phyloP scores from a whole-genome alignment of 2,888 invertebrate species.

The Rotaria sp. region DNA sequence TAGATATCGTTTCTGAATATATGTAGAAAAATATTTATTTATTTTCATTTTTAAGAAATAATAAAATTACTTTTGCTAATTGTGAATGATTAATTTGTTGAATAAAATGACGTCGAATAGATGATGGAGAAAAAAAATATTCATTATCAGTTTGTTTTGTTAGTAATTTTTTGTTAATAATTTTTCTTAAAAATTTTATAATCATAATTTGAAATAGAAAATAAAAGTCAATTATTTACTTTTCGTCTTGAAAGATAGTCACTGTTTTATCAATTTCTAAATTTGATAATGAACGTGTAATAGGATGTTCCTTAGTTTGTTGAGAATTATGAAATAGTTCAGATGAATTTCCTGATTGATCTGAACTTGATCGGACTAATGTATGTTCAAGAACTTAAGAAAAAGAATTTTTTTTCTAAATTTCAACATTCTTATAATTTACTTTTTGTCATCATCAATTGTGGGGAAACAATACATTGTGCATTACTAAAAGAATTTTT shows the following conservation, averaged over 20 bases:
- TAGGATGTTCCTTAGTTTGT: not conserved
- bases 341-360: too few species aligned
- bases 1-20: constrained; percentile 49
- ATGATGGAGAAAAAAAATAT: not conserved
- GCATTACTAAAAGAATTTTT: not conserved
- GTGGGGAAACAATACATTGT: not conserved
- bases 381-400: not conserved
- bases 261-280: not conserved
- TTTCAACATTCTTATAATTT: not conserved
- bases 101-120: not conserved
- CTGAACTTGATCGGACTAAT: not conserved
- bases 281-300: not conserved
- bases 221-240: not conserved
- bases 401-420: not conserved
- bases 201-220: not conserved
- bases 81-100: constrained; percentile 10
- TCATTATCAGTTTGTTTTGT: not conserved
- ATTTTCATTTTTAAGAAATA: too few species aligned
- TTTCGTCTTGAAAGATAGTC: not conserved
- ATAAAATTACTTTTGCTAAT: constrained; percentile 9
- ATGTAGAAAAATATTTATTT: not conserved
- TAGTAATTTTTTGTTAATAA: not conserved
- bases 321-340: not conserved
- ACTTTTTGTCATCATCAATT: constrained; percentile 15
- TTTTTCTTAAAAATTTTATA: not conserved